These are phyloP conservation scores for Clivina fossor DNA, from an alignment of 2,888 invertebrate species.

Conservation along the genomic window DNA sequence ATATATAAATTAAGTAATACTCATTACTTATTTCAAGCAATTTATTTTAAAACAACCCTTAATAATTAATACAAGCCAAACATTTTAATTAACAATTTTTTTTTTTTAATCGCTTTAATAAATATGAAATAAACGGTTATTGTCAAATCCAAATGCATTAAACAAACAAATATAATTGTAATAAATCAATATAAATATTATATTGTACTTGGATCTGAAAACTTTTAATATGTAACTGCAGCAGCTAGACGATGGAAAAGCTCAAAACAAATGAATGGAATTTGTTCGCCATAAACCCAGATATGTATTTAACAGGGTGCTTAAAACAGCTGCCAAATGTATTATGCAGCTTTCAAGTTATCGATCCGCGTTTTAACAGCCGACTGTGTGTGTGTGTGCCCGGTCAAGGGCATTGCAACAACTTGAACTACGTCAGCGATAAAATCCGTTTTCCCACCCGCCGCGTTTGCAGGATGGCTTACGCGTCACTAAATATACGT, in stretches of 20 bases:
- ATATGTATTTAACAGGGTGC: not conserved
- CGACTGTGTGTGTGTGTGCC: too few relatives aligned
- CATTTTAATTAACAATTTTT: not conserved
- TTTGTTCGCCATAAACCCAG: not conserved
- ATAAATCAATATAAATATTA: not conserved
- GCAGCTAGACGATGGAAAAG: too few relatives aligned
- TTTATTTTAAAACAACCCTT: too few relatives aligned
- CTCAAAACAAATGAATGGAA: not conserved
- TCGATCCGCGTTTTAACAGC: slow-evolving; percentile 14
- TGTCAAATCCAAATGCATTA: not conserved
- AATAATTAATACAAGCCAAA: too few relatives aligned
- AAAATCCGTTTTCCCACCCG: too few relatives aligned
- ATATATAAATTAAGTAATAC: too few relatives aligned
- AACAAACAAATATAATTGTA: not conserved
- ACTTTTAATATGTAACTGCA: too few relatives aligned
- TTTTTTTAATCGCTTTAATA: not conserved
- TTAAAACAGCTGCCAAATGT: slow-evolving; percentile 10
- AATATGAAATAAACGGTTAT: not conserved
- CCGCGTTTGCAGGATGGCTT: too few relatives aligned
- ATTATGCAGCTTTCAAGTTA: slow-evolving; percentile 16
- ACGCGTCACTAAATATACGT: too few relatives aligned
- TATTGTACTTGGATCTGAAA: too few relatives aligned
- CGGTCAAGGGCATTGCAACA: slow-evolving; percentile 28
- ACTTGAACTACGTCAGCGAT: slow-evolving; percentile 6
- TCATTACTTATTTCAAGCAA: too few relatives aligned